phyloP scores from a whole-genome alignment of 2,113 vertebrate genomes.

The Tor tambroides region DNA sequence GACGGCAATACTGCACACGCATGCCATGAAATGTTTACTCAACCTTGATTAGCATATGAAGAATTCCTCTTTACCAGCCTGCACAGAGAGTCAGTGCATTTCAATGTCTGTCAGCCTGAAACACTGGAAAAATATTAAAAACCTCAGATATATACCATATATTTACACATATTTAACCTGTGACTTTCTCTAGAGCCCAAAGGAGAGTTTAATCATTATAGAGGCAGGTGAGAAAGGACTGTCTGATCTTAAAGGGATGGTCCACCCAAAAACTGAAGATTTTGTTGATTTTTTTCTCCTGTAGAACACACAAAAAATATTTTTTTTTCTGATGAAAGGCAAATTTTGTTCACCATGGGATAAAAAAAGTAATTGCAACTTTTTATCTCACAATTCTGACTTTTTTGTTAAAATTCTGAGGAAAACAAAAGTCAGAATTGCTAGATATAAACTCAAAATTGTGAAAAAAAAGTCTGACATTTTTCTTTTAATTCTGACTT shows the following conservation, averaged over 20 bases:
- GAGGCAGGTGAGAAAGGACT: background rate
- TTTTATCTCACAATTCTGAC: too few relatives aligned
- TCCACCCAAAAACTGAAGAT: too few relatives aligned
- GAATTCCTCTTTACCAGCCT: constrained; percentile 46
- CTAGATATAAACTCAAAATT: too few relatives aligned
- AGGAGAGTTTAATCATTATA: background rate
- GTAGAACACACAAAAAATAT: background rate
- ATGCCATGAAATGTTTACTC: constrained; percentile 67
- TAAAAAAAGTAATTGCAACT: too few relatives aligned
- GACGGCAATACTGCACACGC: constrained; percentile 64
- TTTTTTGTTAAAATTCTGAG: too few relatives aligned
- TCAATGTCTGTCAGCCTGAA: background rate
- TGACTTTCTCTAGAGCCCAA: background rate
- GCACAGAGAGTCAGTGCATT: background rate
- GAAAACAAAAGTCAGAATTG: too few relatives aligned
- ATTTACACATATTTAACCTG: background rate
- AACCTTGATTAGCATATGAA: constrained; percentile 64
- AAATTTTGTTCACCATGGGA: too few relatives aligned
- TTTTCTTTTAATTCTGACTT: too few relatives aligned
- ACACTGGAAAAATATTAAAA: background rate
- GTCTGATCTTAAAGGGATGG: background rate
- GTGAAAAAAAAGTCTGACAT: too few relatives aligned
- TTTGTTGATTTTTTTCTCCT: too few relatives aligned
- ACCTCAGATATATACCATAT: background rate
- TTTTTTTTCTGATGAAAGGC: background rate